Conservation (phyloP, 2,797 vertebrate genomes). For the Champsocephalus esox region DNA sequence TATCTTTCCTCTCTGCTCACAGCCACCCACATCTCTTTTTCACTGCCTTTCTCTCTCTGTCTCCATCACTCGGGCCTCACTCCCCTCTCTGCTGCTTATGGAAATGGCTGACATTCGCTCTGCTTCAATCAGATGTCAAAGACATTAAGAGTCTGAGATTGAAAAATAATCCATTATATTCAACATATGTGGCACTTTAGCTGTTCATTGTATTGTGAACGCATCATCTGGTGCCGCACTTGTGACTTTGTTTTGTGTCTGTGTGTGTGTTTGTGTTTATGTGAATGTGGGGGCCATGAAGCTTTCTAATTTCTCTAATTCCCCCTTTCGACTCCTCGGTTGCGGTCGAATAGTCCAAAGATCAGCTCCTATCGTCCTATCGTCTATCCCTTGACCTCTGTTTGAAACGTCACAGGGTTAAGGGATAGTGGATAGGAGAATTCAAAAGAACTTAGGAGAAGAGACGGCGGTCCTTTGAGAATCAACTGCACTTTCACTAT, state of each 20-base stretch:
- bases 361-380: too few species aligned
- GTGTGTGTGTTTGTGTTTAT: too few species aligned
- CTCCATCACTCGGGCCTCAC: slow-evolving; percentile 34
- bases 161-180: slow-evolving; percentile 5
- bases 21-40: slow-evolving; percentile 43
- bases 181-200: slow-evolving; percentile 11
- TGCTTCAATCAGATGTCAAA: neutral
- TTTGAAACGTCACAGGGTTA: too few species aligned
- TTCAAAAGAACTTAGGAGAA: too few species aligned
- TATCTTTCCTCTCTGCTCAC: slow-evolving; percentile 42
- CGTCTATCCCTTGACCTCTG: too few species aligned
- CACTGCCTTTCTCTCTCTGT: neutral
- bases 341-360: too few species aligned
- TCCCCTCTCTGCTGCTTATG: slow-evolving; percentile 8
- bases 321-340: too few species aligned
- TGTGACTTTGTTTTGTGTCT: slow-evolving; percentile 8
- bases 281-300: too few species aligned
- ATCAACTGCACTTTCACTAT: too few species aligned
- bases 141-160: slow-evolving; percentile 7
- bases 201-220: slow-evolving; percentile 8
- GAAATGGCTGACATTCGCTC: slow-evolving; percentile 26
- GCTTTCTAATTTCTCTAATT: too few species aligned
- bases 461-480: too few species aligned
- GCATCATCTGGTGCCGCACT: slow-evolving; percentile 19
- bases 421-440: too few species aligned